Evolutionary conservation across 2,797 vertebrate genomes (phyloP), one percentile per base, ranked within the genome.

Genomic region (Mormyrus hasselquistii): DNA sequence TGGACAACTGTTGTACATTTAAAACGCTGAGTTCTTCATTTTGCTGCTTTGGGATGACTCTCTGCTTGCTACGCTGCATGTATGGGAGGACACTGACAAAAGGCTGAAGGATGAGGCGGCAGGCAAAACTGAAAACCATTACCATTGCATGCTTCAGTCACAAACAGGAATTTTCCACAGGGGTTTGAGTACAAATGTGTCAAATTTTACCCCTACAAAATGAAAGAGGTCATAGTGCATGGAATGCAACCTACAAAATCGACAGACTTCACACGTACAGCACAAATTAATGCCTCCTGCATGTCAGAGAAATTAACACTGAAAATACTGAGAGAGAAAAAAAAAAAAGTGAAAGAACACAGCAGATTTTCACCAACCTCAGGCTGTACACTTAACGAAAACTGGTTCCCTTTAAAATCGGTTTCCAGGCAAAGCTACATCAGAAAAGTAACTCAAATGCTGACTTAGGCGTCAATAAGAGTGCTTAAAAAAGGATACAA

Each of bases 1-100:
- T 93, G 95, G 96, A 93, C 94, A 95, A 95, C 95, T 90, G 92
- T 92, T 94, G 94, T 95, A 95, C 94, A 94, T 93, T 94, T 94
- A 94, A 96, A 96, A 95, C 44, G 95, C 96, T 96, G 96, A 97
- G 94, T 94, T 92, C 93, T 93, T 89, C 88, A 93, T 94, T 96
- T 95, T 91, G 91, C 90, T 86, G 91, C 91, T 92, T 90, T 92
- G 88, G 90, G 92, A 92, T 91, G 89, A 92, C 93, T 92, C 92
- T 91, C 90, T 91, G 90, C 69, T 88, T 84, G 89, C 82, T 83
- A 83, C 86, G 22, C 84, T 38, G 90, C 22, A 14, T 65, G 59
- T 50, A 69, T 25, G 38, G 88, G 55, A 65, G 79, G 84, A 89
- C 84, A 89, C 90, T 88, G 62, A 91, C 91, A 87, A 87, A 89